Evolutionary conservation across 1,140 invertebrate species (phyloP).

Genomic region (Diorhabda sublineata): DNA sequence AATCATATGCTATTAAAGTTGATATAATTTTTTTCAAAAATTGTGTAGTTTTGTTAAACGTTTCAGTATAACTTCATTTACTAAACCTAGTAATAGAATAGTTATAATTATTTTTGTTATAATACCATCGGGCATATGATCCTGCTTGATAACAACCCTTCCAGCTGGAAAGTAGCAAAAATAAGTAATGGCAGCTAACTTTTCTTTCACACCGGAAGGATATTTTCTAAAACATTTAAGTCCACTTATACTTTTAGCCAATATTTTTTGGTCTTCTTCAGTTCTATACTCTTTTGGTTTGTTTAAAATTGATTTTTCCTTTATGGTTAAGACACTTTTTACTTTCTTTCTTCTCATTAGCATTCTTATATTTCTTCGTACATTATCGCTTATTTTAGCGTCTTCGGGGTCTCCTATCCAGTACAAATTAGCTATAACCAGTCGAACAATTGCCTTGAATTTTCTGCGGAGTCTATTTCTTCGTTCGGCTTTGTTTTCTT

Average conservation of each 20-base stretch:
- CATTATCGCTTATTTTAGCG: conserved; percentile 52
- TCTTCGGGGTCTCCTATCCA: conserved; percentile 52
- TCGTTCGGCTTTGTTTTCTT: conserved; percentile 37
- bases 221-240: conserved; percentile 56
- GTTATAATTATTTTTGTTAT: background rate
- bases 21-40: too few species aligned
- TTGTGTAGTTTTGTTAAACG: too few species aligned
- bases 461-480: conserved; percentile 50
- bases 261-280: conserved; percentile 52
- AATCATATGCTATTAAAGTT: too few species aligned
- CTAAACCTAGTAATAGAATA: background rate
- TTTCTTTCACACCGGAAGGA: conserved; percentile 52
- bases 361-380: conserved; percentile 51
- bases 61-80: too few species aligned
- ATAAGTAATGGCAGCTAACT: conserved; percentile 51
- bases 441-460: conserved; percentile 53
- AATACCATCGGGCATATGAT: conserved; percentile 50
- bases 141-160: conserved; percentile 55
- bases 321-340: conserved; percentile 48
- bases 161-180: conserved; percentile 55
- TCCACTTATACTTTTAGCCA: conserved; percentile 53
- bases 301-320: conserved; percentile 43
- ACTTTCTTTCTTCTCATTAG: conserved; percentile 50
- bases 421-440: conserved; percentile 53
- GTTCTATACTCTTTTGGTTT: conserved; percentile 50